A percentile compares a stretch with the other conserved stretches of the same genome.
These are phyloP conservation scores for Sturmia bella DNA, from an alignment of 2,888 invertebrate genomes.

Conservation along the genomic window DNA sequence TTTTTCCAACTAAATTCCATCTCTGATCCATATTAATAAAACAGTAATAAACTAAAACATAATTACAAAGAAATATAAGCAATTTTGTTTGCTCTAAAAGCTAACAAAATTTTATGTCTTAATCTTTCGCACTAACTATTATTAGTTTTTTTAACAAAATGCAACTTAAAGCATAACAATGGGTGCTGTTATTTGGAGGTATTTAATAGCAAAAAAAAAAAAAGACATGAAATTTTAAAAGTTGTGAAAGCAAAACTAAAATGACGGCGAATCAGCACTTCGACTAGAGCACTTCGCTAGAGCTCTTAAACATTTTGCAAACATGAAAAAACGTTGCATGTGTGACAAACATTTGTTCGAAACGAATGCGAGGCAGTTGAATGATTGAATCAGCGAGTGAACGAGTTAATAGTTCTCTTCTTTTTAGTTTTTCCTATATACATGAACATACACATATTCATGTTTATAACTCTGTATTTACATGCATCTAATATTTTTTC, in stretches of 20 bases:
- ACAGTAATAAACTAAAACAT: background rate
- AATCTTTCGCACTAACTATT: slow-evolving; percentile 22
- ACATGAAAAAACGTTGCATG: slow-evolving; percentile 49
- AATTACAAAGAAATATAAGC: slow-evolving; percentile 9
- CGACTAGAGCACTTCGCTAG: too few species aligned
- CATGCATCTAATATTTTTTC: slow-evolving; percentile 9
- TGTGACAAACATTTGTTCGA: slow-evolving; percentile 68
- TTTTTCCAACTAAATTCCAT: background rate
- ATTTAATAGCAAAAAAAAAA: background rate
- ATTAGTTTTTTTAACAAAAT: slow-evolving; percentile 2
- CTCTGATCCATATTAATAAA: background rate
- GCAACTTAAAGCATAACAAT: slow-evolving; percentile 14
- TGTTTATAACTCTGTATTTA: background rate
- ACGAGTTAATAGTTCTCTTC: slow-evolving; percentile 43
- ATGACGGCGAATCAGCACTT: background rate
- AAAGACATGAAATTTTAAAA: slow-evolving; percentile 12
- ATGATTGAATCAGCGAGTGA: slow-evolving; percentile 56
- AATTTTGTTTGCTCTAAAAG: slow-evolving; percentile 72
- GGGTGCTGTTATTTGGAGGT: background rate
- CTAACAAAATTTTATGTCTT: slow-evolving; percentile 69
- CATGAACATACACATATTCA: too few species aligned
- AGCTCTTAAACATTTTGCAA: background rate
- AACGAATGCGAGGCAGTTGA: slow-evolving; percentile 58
- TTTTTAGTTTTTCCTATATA: slow-evolving; percentile 9
- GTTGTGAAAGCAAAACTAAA: background rate